A percentile compares a stretch with the other conserved stretches of the same genome.
Evolutionary conservation across 2,797 vertebrate species (phyloP).

Genomic region (Tympanoctomys barrerae): DNA sequence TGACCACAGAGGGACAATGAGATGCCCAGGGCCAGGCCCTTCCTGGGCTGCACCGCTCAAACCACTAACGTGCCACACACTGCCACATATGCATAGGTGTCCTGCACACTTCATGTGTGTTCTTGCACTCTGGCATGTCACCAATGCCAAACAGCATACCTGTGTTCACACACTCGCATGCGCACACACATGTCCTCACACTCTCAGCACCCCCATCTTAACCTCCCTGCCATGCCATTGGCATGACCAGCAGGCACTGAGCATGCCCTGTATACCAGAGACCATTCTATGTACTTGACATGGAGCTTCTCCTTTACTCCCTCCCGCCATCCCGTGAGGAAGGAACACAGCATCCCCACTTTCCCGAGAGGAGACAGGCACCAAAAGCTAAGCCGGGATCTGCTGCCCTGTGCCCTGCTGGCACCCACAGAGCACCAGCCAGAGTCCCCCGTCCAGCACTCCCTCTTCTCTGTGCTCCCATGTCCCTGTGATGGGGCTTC

Average conservation of each 20-base stretch:
- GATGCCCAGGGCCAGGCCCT: neutral
- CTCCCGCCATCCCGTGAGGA: neutral
- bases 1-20: neutral
- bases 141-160: neutral
- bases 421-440: neutral
- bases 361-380: neutral
- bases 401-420: accelerated
- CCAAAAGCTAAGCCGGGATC: neutral
- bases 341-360: neutral
- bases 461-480: neutral
- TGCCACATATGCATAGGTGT: accelerated
- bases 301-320: neutral
- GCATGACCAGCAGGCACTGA: neutral
- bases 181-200: neutral
- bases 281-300: neutral
- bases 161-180: accelerated
- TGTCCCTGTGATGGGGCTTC: neutral
- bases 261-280: neutral
- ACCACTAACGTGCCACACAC: accelerated
- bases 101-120: accelerated
- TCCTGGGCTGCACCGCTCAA: neutral
- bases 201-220: accelerated
- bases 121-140: neutral
- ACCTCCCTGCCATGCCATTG: neutral
- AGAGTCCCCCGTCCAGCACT: no score